Percentiles rank a stretch among this genome's conserved stretches.
Evolutionary conservation across 2,888 invertebrate genomes (phyloP).

Genomic region (Leptopterna dolabrata): DNA sequence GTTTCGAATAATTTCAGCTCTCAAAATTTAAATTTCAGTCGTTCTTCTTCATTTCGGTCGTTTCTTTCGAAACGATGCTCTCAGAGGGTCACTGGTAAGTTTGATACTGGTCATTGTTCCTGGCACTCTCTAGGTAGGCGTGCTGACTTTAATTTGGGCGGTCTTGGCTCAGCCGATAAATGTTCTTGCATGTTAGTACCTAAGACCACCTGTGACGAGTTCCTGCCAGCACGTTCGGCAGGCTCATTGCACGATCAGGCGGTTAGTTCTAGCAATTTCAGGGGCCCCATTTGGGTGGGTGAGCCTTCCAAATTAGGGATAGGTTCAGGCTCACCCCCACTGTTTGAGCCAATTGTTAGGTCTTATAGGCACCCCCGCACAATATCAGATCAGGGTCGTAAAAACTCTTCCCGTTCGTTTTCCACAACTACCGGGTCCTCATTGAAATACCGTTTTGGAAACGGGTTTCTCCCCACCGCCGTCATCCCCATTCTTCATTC

Average conservation of each 20-base stretch:
- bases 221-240: too few relatives aligned
- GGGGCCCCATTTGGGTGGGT: too few relatives aligned
- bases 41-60: not conserved
- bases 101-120: not conserved
- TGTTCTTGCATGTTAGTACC: too few relatives aligned
- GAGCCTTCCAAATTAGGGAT: not conserved
- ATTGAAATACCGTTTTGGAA: not conserved
- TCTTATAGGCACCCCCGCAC: not conserved
- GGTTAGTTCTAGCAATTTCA: too few relatives aligned
- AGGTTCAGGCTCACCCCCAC: not conserved
- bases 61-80: slow-evolving; percentile 1
- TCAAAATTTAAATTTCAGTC: not conserved
- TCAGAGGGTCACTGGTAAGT: slow-evolving; percentile 1
- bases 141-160: not conserved
- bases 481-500: not conserved
- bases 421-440: not conserved
- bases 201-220: too few relatives aligned
- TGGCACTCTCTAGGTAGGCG: not conserved
- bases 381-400: not conserved
- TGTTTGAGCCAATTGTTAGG: not conserved
- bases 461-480: not conserved
- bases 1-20: not conserved
- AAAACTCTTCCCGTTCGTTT: not conserved
- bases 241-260: too few relatives aligned
- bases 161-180: too few relatives aligned